Conservation (phyloP, 2,113 vertebrate genomes). For the Pelobates fuscus region DNA sequence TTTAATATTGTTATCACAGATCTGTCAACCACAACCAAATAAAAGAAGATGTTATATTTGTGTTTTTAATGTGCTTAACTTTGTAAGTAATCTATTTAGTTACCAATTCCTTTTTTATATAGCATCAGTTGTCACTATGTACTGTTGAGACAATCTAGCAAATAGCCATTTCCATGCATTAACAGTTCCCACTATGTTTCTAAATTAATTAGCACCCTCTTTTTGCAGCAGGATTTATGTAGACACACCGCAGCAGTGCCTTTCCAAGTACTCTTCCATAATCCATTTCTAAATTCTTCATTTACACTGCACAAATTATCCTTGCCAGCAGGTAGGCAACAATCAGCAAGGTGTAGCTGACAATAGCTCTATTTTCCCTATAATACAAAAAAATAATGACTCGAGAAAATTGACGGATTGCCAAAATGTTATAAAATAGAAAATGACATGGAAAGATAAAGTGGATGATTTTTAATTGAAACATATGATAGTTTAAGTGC, state of each 20-base stretch:
- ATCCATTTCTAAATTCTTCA: slow-evolving; percentile 61
- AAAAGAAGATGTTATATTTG: no score
- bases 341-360: slow-evolving; percentile 61
- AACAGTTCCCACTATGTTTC: slow-evolving; percentile 18
- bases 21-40: no score
- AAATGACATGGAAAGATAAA: background rate
- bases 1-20: no score
- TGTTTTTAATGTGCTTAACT: no score
- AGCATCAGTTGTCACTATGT: background rate
- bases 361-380: slow-evolving; percentile 64
- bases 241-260: slow-evolving; percentile 42
- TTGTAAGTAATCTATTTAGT: no score
- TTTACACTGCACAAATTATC: slow-evolving; percentile 68
- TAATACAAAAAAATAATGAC: slow-evolving; percentile 53
- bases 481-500: background rate
- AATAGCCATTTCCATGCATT: slow-evolving; percentile 22
- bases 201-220: slow-evolving; percentile 48
- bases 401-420: slow-evolving; percentile 45
- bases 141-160: background rate
- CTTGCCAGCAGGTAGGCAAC: slow-evolving; percentile 64
- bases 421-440: slow-evolving; percentile 31
- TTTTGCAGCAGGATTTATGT: slow-evolving; percentile 48
- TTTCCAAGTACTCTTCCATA: slow-evolving; percentile 51
- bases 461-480: background rate
- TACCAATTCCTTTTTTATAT: no score